These are phyloP conservation scores for Smithornis capensis DNA, from an alignment of 2,113 vertebrate genomes.

Conservation along the genomic window DNA sequence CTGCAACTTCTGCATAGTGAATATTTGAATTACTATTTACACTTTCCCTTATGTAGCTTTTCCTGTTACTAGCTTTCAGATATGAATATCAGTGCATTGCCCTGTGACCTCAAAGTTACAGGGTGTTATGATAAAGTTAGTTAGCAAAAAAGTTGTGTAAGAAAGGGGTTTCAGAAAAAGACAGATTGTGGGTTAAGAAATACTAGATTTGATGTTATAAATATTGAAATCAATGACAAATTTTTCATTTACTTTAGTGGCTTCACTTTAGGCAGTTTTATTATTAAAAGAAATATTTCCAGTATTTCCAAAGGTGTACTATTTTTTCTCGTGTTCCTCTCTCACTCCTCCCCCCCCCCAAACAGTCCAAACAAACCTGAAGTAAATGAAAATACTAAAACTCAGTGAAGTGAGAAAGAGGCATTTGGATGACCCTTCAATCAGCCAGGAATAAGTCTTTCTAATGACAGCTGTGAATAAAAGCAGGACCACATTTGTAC, in stretches of 20 bases:
- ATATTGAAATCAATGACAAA: neutral
- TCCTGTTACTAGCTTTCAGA: neutral
- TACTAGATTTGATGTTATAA: neutral
- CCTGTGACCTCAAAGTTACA: neutral
- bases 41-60: neutral
- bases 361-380: neutral
- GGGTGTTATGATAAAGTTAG: neutral
- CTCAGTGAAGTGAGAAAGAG: neutral
- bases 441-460: neutral
- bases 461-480: neutral
- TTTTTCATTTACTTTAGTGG: neutral
- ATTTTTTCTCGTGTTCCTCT: accelerated
- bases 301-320: neutral
- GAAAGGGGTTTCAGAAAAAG: neutral
- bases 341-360: too few species aligned
- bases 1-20: neutral
- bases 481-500: neutral
- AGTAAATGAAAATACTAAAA: neutral
- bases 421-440: neutral
- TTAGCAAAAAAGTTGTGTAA: neutral
- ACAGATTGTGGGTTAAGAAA: neutral
- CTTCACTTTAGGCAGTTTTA: neutral
- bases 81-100: neutral
- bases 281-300: too few species aligned
- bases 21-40: neutral